phyloP scores from a whole-genome alignment of 2,888 invertebrate genomes.

The Andrena chrysosceles region DNA sequence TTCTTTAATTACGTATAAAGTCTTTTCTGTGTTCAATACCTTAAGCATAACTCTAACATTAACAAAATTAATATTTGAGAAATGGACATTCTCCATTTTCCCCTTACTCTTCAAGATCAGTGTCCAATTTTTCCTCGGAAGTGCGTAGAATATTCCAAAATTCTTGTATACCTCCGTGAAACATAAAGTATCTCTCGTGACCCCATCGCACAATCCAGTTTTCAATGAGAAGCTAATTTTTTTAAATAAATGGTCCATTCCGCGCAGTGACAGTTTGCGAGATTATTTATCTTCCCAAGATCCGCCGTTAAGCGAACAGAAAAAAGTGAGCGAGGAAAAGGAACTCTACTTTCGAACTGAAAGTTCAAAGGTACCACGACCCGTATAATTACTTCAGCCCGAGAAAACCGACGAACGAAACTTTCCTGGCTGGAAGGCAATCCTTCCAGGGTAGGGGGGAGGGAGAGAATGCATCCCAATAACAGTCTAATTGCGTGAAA shows the following conservation, averaged over 20 bases:
- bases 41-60: too few species aligned
- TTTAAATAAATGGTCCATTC: not conserved
- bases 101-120: too few species aligned
- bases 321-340: slow-evolving; percentile 32
- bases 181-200: too few species aligned
- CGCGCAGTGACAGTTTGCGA: not conserved
- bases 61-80: too few species aligned
- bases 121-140: not conserved
- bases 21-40: too few species aligned
- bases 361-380: slow-evolving; percentile 35
- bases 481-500: slow-evolving; percentile 43
- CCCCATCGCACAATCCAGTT: not conserved
- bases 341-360: slow-evolving; percentile 36
- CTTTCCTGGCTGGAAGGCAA: slow-evolving; percentile 20
- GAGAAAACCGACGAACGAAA: slow-evolving; percentile 47
- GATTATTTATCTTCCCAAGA: slow-evolving; percentile 38
- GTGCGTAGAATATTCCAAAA: not conserved
- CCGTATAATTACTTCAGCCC: slow-evolving; percentile 54
- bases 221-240: not conserved
- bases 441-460: not conserved
- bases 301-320: not conserved
- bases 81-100: too few species aligned
- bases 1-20: too few species aligned
- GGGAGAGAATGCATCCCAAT: slow-evolving; percentile 35
- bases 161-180: not conserved